Evolutionary conservation across 2,888 invertebrate species (phyloP).

Genomic region (Sialis fuliginosa): DNA sequence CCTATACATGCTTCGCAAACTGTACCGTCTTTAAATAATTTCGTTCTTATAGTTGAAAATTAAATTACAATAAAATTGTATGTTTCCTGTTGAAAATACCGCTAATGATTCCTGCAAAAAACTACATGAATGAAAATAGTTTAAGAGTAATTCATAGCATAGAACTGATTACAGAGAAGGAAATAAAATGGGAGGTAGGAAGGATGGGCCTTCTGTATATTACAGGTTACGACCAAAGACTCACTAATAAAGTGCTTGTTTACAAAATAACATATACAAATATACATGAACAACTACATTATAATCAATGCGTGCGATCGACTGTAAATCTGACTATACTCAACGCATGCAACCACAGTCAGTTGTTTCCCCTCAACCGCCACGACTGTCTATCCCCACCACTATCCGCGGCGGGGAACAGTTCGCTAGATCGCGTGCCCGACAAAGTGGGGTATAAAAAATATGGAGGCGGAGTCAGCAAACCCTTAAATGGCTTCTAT

Average conservation of each 20-base stretch:
- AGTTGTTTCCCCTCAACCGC: no score
- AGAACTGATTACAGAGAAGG: background rate
- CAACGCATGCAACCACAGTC: background rate
- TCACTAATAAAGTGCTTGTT: slow-evolving; percentile 14
- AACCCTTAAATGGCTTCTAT: slow-evolving; percentile 20
- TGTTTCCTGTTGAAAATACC: no score
- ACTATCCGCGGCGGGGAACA: background rate
- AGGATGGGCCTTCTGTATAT: background rate
- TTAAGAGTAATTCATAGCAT: background rate
- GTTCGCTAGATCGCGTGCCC: background rate
- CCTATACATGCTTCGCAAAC: no score
- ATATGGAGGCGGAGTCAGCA: background rate
- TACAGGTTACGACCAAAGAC: background rate
- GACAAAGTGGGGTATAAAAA: slow-evolving; percentile 1
- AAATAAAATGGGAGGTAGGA: background rate
- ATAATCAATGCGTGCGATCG: slow-evolving; percentile 13
- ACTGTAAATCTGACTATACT: slow-evolving; percentile 9
- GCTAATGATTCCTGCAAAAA: no score
- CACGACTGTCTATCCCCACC: background rate
- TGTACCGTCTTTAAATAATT: no score
- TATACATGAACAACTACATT: slow-evolving; percentile 10
- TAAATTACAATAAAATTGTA: no score
- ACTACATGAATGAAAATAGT: no score
- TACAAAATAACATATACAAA: slow-evolving; percentile 23
- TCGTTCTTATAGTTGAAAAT: no score